Conservation (phyloP, 2,113 vertebrate species). For the Elephas maximus region DNA sequence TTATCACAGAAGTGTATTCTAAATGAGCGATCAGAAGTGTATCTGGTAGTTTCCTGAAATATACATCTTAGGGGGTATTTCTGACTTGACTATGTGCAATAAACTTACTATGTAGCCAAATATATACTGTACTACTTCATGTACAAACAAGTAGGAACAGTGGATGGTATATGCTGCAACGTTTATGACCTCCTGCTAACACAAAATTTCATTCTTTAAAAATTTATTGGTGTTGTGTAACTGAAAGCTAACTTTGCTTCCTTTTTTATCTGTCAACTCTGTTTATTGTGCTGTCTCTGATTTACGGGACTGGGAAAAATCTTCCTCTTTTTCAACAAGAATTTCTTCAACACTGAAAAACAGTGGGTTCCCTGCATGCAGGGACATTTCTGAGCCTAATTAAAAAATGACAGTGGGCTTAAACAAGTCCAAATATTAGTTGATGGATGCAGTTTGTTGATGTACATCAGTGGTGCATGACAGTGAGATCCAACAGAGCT, state of each 20-base stretch:
- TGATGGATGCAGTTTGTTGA: conserved; percentile 45
- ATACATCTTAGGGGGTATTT: not conserved
- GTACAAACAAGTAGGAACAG: not conserved
- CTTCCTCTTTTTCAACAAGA: conserved; percentile 44
- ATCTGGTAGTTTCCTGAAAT: not conserved
- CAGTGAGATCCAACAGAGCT: conserved; percentile 42
- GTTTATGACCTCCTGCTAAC: conserved; percentile 51
- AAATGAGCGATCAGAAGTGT: not conserved
- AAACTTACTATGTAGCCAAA: not conserved
- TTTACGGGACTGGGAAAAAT: conserved; percentile 38
- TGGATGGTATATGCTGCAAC: not conserved
- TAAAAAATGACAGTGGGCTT: conserved; percentile 59
- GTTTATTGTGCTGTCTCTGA: conserved; percentile 61
- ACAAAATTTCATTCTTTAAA: conserved; percentile 41
- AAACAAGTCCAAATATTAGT: conserved; percentile 62
- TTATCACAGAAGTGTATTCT: not conserved
- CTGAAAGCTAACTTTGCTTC: not conserved
- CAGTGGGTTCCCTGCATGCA: not conserved
- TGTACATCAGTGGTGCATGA: not conserved
- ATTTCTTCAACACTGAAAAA: conserved; percentile 52
- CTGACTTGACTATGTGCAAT: not conserved
- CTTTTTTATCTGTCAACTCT: conserved; percentile 37
- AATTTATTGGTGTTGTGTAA: conserved; percentile 41
- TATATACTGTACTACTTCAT: not conserved
- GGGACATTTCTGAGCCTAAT: conserved; percentile 32